phyloP scores from a whole-genome alignment of 2,797 vertebrate genomes.

The Ctenosaura bakeri region DNA sequence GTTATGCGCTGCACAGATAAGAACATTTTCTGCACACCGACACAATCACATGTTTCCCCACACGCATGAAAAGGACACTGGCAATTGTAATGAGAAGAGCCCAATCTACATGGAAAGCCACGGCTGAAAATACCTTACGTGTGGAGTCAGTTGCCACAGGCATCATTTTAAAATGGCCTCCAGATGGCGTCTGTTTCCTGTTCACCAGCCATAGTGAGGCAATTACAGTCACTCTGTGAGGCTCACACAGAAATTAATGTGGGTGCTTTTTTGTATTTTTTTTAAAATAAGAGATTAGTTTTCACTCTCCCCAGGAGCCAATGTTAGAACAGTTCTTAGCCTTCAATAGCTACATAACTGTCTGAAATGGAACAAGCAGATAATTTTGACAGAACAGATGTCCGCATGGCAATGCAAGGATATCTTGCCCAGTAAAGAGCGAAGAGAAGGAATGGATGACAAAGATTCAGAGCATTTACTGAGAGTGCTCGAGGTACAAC shows the following conservation, averaged over 20 bases:
- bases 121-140: neutral
- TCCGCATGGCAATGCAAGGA: constrained; percentile 68
- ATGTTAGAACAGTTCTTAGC: constrained; percentile 61
- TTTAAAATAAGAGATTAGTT: constrained; percentile 56
- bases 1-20: neutral
- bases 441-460: constrained; percentile 67
- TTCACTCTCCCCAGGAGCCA: constrained; percentile 61
- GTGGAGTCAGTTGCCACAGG: neutral
- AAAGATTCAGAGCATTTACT: constrained; percentile 57
- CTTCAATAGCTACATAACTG: constrained; percentile 56
- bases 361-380: constrained; percentile 68
- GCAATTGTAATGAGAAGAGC: constrained; percentile 54
- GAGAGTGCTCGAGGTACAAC: constrained; percentile 59
- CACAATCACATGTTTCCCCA: neutral
- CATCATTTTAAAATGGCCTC: constrained; percentile 25
- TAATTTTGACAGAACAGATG: constrained; percentile 63
- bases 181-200: constrained; percentile 37
- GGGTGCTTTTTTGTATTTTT: constrained; percentile 56
- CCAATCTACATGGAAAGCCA: neutral
- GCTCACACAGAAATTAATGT: constrained; percentile 54
- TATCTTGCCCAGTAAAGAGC: constrained; percentile 42
- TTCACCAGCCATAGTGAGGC: neutral
- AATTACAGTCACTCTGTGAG: constrained; percentile 53
- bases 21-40: neutral
- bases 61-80: neutral